These are phyloP conservation scores for Ranitomeya variabilis DNA, from an alignment of 2,113 vertebrate genomes.

Conservation along the genomic window DNA sequence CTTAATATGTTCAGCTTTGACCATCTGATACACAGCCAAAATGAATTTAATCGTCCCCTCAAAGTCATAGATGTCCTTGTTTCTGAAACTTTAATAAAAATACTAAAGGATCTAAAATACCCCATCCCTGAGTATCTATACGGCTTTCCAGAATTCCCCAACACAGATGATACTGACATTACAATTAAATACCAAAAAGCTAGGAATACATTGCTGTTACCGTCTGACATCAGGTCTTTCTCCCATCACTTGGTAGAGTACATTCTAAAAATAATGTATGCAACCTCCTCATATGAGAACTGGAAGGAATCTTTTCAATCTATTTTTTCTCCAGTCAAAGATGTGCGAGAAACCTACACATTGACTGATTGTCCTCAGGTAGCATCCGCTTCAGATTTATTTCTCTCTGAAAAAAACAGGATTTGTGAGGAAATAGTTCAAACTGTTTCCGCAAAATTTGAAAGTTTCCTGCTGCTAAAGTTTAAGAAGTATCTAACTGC, in stretches of 20 bases:
- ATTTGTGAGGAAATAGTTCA: slow-evolving; percentile 15
- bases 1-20: background rate
- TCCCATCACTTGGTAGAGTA: slow-evolving; percentile 14
- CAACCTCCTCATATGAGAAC: background rate
- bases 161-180: background rate
- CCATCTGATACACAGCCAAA: background rate
- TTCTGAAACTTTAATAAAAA: slow-evolving; percentile 1
- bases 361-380: background rate
- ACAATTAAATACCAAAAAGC: background rate
- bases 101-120: slow-evolving; percentile 12
- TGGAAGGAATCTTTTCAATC: background rate
- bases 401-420: background rate
- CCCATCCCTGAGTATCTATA: slow-evolving; percentile 3
- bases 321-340: background rate
- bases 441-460: background rate
- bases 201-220: background rate
- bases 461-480: slow-evolving; percentile 14
- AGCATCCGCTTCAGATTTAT: background rate
- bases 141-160: background rate
- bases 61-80: background rate
- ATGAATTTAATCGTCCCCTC: background rate
- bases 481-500: background rate
- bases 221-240: slow-evolving; percentile 14
- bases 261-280: background rate
- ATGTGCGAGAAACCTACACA: background rate